These are phyloP conservation scores for Heterocephalus glaber DNA, from an alignment of 2,113 vertebrate species.

Conservation along the genomic window DNA sequence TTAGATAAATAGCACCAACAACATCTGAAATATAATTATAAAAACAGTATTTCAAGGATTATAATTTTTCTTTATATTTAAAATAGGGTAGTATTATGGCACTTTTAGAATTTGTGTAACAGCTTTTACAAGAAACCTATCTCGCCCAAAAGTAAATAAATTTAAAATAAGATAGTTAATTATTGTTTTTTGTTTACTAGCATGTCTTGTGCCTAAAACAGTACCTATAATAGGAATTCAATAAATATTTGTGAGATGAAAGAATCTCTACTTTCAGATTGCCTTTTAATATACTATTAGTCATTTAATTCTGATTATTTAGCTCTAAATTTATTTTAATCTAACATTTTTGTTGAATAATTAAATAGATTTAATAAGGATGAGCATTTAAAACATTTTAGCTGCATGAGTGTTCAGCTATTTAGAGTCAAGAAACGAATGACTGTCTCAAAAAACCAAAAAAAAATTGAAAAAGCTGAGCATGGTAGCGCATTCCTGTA, in stretches of 20 bases:
- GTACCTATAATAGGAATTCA: background rate
- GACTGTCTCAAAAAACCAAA: background rate
- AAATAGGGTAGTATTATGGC: background rate
- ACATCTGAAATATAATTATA: constrained; percentile 35
- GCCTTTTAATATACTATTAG: background rate
- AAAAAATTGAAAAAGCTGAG: background rate
- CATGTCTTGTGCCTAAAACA: background rate
- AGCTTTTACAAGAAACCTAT: background rate
- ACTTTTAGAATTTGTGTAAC: background rate
- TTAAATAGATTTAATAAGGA: background rate
- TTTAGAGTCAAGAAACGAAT: background rate
- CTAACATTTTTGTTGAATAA: background rate
- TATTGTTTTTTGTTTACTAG: background rate
- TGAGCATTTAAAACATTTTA: constrained; percentile 3
- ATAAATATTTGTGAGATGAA: constrained; percentile 2
- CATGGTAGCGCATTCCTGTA: background rate
- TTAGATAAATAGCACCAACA: background rate
- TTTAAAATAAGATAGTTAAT: background rate
- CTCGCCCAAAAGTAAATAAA: background rate
- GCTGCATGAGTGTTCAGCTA: background rate
- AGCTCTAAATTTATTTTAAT: constrained; percentile 30
- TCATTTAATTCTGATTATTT: constrained; percentile 10
- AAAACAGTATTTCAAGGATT: background rate
- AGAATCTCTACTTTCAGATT: background rate
- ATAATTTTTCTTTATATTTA: constrained; percentile 12